phyloP scores from a whole-genome alignment of 2,113 vertebrate genomes.

The Tragelaphus strepsiceros region DNA sequence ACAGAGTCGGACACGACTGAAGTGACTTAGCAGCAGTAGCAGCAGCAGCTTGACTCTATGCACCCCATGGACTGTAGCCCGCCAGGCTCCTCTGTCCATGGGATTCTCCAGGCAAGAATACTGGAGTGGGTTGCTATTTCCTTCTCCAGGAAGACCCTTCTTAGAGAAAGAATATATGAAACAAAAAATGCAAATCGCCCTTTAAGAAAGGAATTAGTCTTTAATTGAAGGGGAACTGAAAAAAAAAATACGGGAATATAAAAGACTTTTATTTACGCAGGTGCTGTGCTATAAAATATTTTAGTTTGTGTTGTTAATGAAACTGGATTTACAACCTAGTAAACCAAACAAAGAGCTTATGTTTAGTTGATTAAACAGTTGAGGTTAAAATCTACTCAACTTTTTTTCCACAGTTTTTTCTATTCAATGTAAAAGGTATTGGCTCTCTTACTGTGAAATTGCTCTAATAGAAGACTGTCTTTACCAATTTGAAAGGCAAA shows the following conservation, averaged over 20 bases:
- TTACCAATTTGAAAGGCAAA: not conserved
- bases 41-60: not conserved
- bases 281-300: conserved; percentile 30
- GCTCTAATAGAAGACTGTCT: not conserved
- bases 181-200: not conserved
- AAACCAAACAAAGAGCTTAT: conserved; percentile 36
- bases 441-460: not conserved
- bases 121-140: not conserved
- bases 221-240: conserved; percentile 26
- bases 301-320: not conserved
- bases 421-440: not conserved
- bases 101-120: not conserved
- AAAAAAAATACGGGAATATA: not conserved
- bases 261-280: conserved; percentile 42
- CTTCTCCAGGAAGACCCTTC: not conserved
- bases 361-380: not conserved
- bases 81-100: not conserved
- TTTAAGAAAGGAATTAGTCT: conserved; percentile 39
- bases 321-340: conserved; percentile 24
- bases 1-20: no score
- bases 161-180: not conserved
- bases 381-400: not conserved
- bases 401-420: not conserved
- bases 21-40: no score
- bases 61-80: not conserved